Conservation (phyloP, 2,888 invertebrate genomes). For the Drosophila prostipennis region DNA sequence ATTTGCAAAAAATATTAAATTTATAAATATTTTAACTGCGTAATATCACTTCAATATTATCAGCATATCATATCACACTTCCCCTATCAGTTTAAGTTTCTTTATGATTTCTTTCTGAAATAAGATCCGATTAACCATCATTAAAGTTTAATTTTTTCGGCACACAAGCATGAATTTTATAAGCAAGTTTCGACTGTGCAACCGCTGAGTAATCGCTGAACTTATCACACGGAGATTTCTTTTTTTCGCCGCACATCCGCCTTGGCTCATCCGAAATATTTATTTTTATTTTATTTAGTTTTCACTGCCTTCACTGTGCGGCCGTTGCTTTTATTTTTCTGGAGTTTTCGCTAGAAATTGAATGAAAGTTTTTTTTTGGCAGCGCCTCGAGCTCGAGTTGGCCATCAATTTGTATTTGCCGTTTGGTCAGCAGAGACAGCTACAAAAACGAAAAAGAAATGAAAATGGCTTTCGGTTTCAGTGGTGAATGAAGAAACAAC, state of each 20-base stretch:
- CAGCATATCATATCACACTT: neutral
- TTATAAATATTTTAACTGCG: too few relatives aligned
- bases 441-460: slow-evolving; percentile 18
- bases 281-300: slow-evolving; percentile 37
- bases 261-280: slow-evolving; percentile 30
- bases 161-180: neutral
- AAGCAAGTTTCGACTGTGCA: neutral
- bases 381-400: slow-evolving; percentile 38
- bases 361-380: slow-evolving; percentile 68
- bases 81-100: neutral
- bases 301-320: slow-evolving; percentile 27
- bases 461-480: slow-evolving; percentile 51
- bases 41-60: too few relatives aligned
- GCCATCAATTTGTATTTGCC: slow-evolving; percentile 50
- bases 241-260: slow-evolving; percentile 43
- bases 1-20: too few relatives aligned
- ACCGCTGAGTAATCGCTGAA: slow-evolving; percentile 19
- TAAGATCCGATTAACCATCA: neutral
- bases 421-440: slow-evolving; percentile 23
- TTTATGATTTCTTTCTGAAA: neutral
- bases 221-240: slow-evolving; percentile 30
- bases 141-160: neutral
- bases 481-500: slow-evolving; percentile 51
- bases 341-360: slow-evolving; percentile 56
- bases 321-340: slow-evolving; percentile 29